phyloP scores from a whole-genome alignment of 2,113 vertebrate genomes.

The Ardeotis arabs region DNA sequence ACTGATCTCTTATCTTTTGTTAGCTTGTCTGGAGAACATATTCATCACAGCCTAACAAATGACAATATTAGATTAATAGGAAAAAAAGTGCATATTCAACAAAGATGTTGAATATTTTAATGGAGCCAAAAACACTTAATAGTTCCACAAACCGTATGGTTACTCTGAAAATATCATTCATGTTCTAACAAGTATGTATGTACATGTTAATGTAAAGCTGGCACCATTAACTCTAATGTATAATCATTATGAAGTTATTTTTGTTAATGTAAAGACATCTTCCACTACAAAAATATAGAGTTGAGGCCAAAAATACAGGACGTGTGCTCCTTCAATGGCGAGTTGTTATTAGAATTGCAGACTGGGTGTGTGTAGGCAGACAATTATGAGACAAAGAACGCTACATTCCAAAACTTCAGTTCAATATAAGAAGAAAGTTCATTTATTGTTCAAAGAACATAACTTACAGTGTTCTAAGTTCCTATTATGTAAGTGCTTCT shows the following conservation, averaged over 20 bases:
- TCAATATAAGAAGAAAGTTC: conserved; percentile 58
- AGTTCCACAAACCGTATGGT: not conserved
- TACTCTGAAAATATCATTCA: conserved; percentile 6
- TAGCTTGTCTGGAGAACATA: conserved; percentile 1
- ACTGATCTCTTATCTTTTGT: not conserved
- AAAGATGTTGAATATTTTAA: not conserved
- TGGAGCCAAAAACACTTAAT: not conserved
- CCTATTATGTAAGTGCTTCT: conserved; percentile 66
- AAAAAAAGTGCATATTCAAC: not conserved
- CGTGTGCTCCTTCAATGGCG: not conserved
- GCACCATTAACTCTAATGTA: not conserved
- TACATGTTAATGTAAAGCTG: not conserved
- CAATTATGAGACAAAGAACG: conserved; percentile 59
- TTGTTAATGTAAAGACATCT: conserved; percentile 46
- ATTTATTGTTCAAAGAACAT: conserved; percentile 68
- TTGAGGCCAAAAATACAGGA: conserved; percentile 43
- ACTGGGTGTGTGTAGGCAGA: conserved; percentile 42
- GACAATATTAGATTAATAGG: not conserved
- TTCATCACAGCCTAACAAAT: conserved; percentile 24
- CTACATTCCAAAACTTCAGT: conserved; percentile 50
- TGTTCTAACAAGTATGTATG: not conserved
- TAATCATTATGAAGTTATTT: conserved; percentile 42
- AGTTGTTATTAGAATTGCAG: conserved; percentile 32
- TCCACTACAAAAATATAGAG: conserved; percentile 44
- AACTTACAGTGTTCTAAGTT: conserved; percentile 68